A percentile compares a stretch with the other conserved stretches of the same genome.
Evolutionary conservation across 2,113 vertebrate genomes (phyloP).

Genomic region (Amazona guildingii): DNA sequence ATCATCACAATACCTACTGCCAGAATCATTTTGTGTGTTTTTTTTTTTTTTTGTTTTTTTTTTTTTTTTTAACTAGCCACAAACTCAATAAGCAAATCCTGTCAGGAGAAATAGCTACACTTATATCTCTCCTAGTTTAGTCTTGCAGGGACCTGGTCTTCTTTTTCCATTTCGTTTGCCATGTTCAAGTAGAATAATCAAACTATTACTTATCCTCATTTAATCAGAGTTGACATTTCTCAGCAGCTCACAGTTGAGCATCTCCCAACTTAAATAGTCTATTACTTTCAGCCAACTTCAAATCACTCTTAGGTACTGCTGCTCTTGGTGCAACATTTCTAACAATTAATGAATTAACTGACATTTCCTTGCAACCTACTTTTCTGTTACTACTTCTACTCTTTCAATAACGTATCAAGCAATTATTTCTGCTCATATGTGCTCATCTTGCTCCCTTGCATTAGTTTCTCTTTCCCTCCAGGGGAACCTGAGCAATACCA

Average conservation of each 20-base stretch:
- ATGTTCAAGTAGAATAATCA: neutral
- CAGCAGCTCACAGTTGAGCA: neutral
- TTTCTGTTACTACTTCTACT: neutral
- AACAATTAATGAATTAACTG: neutral
- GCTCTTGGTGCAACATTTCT: neutral
- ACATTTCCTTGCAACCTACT: neutral
- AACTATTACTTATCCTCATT: neutral
- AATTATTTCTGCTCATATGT: neutral
- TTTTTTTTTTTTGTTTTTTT: too few species aligned
- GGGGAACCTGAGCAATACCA: neutral
- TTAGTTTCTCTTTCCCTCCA: neutral
- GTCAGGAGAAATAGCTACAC: neutral
- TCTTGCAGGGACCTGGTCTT: neutral
- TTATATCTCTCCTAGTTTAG: neutral
- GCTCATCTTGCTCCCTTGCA: neutral
- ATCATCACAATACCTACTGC: neutral
- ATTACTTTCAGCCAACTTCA: neutral
- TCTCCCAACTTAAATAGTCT: neutral
- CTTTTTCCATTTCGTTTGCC: neutral
- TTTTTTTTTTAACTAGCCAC: neutral
- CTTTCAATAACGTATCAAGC: neutral
- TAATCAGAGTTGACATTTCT: neutral
- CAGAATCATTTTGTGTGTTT: neutral
- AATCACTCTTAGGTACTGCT: neutral
- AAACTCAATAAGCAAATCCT: neutral